Percentiles rank a stretch among this genome's conserved stretches.
These are phyloP conservation scores for Eupeodes luniger DNA, from an alignment of 2,888 invertebrate genomes.

Conservation along the genomic window DNA sequence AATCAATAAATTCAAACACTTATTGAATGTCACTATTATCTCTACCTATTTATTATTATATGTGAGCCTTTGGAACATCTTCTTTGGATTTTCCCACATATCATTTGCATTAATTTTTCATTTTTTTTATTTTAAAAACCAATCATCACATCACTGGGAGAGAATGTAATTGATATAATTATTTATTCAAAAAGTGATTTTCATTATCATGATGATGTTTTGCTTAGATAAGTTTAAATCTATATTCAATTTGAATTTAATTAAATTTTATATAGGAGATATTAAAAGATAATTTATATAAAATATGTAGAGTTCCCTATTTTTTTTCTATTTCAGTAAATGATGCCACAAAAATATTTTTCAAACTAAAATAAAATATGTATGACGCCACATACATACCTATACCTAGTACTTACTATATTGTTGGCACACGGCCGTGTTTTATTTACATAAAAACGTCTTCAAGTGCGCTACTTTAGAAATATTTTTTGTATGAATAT, in stretches of 20 bases:
- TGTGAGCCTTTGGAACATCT: not conserved
- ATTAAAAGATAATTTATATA: not conserved
- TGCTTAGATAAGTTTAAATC: slow-evolving; percentile 53
- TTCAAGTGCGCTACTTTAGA: slow-evolving; percentile 51
- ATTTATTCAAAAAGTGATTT: slow-evolving; percentile 69
- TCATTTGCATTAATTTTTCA: slow-evolving; percentile 49
- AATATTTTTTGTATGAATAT: not conserved
- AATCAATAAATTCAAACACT: slow-evolving; percentile 17
- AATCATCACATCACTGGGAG: not conserved
- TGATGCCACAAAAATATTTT: slow-evolving; percentile 60
- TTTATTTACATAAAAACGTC: not conserved
- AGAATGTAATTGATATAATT: slow-evolving; percentile 37
- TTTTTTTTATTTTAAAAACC: not conserved
- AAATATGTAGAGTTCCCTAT: slow-evolving; percentile 11
- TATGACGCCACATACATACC: slow-evolving; percentile 10
- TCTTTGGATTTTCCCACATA: slow-evolving; percentile 65
- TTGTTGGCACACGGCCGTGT: not conserved
- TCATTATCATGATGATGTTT: slow-evolving; percentile 54
- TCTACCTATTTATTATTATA: not conserved
- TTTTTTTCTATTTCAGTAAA: slow-evolving; percentile 69
- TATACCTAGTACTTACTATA: no score
- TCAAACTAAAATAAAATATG: not conserved
- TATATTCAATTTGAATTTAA: slow-evolving; percentile 65
- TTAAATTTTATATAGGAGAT: slow-evolving; percentile 24
- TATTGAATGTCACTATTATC: slow-evolving; percentile 9